phyloP scores from a whole-genome alignment of 2,797 vertebrate species.

The Coranthus polyacanthus region DNA sequence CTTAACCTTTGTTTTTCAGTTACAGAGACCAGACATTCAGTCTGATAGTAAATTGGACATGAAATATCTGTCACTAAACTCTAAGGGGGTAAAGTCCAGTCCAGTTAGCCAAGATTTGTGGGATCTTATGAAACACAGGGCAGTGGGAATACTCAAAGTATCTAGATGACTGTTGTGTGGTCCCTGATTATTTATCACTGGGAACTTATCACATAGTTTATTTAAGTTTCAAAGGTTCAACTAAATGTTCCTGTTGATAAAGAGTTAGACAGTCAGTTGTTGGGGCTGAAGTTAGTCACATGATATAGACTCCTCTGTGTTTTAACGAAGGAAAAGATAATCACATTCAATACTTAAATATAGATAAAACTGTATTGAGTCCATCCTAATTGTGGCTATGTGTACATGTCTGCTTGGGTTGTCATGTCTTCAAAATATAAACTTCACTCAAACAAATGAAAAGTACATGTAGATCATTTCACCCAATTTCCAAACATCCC shows the following conservation, averaged over 20 bases:
- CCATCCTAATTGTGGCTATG: neutral
- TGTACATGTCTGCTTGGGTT: no score
- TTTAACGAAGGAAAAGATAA: neutral
- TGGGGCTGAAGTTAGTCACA: conserved; percentile 16
- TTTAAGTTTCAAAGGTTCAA: conserved; percentile 68
- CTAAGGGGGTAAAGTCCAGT: conserved; percentile 28
- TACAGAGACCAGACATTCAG: neutral
- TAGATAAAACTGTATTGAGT: neutral
- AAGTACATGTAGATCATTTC: no score
- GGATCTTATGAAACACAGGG: conserved; percentile 29
- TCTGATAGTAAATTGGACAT: conserved; percentile 35
- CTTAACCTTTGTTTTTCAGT: neutral
- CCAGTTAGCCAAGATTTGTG: conserved; percentile 31
- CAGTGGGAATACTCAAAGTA: conserved; percentile 10
- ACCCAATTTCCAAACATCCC: no score
- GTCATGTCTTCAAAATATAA: no score
- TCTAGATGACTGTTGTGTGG: conserved; percentile 18
- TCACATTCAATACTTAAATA: neutral
- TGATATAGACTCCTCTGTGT: conserved; percentile 10
- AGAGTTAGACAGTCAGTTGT: conserved; percentile 4
- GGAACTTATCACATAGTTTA: conserved; percentile 49
- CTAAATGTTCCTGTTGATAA: conserved; percentile 39
- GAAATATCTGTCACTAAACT: conserved; percentile 27
- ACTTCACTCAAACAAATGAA: no score
- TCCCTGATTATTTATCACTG: conserved; percentile 33